phyloP scores from a whole-genome alignment of 2,888 invertebrate genomes.

The Watsonalla cultraria region DNA sequence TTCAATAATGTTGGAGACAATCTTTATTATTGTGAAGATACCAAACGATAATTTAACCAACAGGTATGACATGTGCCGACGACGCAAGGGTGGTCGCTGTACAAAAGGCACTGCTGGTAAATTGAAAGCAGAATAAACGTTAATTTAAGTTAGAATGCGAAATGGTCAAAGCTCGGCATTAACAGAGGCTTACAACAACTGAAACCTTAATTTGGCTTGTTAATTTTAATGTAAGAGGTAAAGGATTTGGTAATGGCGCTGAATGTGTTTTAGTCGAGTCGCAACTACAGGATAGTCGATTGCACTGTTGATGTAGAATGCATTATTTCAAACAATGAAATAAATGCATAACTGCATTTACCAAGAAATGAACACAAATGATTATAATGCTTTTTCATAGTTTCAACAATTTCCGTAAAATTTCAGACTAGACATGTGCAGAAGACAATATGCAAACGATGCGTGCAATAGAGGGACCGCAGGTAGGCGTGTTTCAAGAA shows the following conservation, averaged over 20 bases:
- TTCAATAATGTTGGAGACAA: slow-evolving; percentile 25
- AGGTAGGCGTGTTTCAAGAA: slow-evolving; percentile 85
- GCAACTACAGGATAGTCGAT: slow-evolving; percentile 28
- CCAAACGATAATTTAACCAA: slow-evolving; percentile 71
- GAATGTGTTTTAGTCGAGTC: slow-evolving; percentile 44
- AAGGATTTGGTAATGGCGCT: slow-evolving; percentile 78
- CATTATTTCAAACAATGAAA: slow-evolving; percentile 10
- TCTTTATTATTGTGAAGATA: slow-evolving; percentile 37
- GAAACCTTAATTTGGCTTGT: slow-evolving; percentile 65
- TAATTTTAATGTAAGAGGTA: slow-evolving; percentile 69
- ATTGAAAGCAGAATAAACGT: slow-evolving; percentile 59
- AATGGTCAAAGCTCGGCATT: slow-evolving; percentile 61
- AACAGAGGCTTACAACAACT: slow-evolving; percentile 64
- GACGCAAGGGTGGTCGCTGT: slow-evolving; percentile 97
- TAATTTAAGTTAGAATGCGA: slow-evolving; percentile 49
- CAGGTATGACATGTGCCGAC: slow-evolving; percentile 99
- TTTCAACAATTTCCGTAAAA: slow-evolving; percentile 76
- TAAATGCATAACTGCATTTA: slow-evolving; percentile 15
- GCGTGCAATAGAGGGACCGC: slow-evolving; percentile 98
- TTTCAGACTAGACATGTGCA: slow-evolving; percentile 99
- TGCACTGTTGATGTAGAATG: slow-evolving; percentile 22
- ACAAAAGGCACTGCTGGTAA: slow-evolving; percentile 99
- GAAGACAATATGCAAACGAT: slow-evolving; percentile 95
- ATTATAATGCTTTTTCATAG: slow-evolving; percentile 43
- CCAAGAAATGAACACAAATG: slow-evolving; percentile 11